Conservation (phyloP, 2,888 invertebrate genomes). For the Rhamphomyia laevipes region DNA sequence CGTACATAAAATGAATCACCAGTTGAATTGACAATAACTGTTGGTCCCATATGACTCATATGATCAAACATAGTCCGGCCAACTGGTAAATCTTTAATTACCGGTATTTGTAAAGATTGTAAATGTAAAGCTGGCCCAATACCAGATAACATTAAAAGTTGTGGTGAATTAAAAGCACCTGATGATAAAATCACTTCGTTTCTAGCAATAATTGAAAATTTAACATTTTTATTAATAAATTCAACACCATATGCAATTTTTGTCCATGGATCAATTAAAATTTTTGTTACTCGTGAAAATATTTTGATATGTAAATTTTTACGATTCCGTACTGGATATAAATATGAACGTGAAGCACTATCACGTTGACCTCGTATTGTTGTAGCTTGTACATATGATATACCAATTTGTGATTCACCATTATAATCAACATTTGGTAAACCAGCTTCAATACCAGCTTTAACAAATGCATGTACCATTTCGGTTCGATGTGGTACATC, state of each 20-base stretch:
- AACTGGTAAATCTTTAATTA: constrained; percentile 50
- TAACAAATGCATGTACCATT: constrained; percentile 42
- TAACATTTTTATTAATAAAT: constrained; percentile 42
- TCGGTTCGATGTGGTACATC: constrained; percentile 43
- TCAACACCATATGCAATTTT: constrained; percentile 54
- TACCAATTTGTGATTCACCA: constrained; percentile 46
- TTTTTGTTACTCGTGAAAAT: constrained; percentile 47
- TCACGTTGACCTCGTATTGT: constrained; percentile 45
- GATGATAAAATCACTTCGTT: constrained; percentile 74
- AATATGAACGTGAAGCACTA: constrained; percentile 49
- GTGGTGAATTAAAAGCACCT: constrained; percentile 76
- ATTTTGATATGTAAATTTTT: constrained; percentile 53
- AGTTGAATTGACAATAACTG: constrained; percentile 15
- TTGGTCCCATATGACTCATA: constrained; percentile 18
- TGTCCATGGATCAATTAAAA: constrained; percentile 47
- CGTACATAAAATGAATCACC: constrained; percentile 7
- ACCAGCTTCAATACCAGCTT: constrained; percentile 49
- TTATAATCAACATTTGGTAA: constrained; percentile 55
- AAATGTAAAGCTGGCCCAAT: constrained; percentile 43
- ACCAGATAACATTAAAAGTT: constrained; percentile 78
- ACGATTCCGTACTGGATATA: constrained; percentile 45
- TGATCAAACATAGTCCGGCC: constrained; percentile 49
- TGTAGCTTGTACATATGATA: constrained; percentile 48
- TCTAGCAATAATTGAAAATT: constrained; percentile 42
- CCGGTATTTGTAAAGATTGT: constrained; percentile 40